These are phyloP conservation scores for Pediacus dermestoides DNA, from an alignment of 2,888 invertebrate species.

Conservation along the genomic window DNA sequence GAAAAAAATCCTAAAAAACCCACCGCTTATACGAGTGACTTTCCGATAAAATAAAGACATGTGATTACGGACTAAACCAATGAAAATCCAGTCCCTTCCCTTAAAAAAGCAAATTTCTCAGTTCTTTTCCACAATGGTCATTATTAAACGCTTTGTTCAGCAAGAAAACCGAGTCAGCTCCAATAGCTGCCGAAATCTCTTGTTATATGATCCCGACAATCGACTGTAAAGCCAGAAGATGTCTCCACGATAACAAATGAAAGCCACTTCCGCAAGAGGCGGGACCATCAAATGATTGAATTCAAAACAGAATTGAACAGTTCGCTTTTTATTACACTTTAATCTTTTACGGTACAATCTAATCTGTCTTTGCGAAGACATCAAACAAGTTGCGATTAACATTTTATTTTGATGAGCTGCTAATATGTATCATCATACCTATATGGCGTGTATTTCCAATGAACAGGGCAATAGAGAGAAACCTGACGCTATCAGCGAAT, in stretches of 20 bases:
- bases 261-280: conserved; percentile 39
- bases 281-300: conserved; percentile 42
- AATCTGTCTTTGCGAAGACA: conserved; percentile 12
- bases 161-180: conserved; percentile 44
- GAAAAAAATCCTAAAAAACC: conserved; percentile 25
- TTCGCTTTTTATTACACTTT: conserved; percentile 28
- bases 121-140: conserved; percentile 41
- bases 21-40: conserved; percentile 19
- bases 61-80: conserved; percentile 36
- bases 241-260: conserved; percentile 45
- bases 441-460: too few relatives aligned
- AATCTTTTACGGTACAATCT: conserved; percentile 2
- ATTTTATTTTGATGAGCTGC: too few relatives aligned
- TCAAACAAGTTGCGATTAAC: too few relatives aligned
- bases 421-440: too few relatives aligned
- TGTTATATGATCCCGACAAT: conserved; percentile 44
- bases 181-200: conserved; percentile 46
- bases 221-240: conserved; percentile 39
- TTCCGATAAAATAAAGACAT: conserved; percentile 31
- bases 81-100: conserved; percentile 27
- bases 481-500: conserved; percentile 7
- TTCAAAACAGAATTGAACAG: conserved; percentile 39
- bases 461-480: too few relatives aligned
- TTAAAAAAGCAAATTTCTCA: conserved; percentile 38
- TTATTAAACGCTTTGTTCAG: conserved; percentile 51